Evolutionary conservation across 2,113 vertebrate species (phyloP).

Genomic region (Lampris megalopsis): DNA sequence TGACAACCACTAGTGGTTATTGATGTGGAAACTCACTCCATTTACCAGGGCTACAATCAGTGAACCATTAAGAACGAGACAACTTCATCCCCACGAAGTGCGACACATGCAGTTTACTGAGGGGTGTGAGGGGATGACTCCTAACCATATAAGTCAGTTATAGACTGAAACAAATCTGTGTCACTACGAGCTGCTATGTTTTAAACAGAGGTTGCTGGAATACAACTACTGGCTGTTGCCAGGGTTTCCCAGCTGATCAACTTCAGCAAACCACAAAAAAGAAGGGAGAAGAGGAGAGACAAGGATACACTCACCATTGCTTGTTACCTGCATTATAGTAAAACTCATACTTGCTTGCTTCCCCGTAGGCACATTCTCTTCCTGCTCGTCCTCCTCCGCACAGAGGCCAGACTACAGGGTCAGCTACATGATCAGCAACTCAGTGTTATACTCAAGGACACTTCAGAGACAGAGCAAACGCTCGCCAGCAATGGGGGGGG

Average conservation of each 20-base stretch:
- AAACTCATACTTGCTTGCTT: not conserved
- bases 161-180: not conserved
- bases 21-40: slow-evolving; percentile 26
- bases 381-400: too few relatives aligned
- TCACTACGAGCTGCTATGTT: not conserved
- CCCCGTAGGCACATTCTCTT: not conserved
- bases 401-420: too few relatives aligned
- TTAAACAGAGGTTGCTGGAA: not conserved
- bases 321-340: not conserved
- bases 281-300: not conserved
- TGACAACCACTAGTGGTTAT: slow-evolving; percentile 45
- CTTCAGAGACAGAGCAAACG: not conserved
- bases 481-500: too few relatives aligned
- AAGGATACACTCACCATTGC: not conserved
- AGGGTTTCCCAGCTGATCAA: not conserved
- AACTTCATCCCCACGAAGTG: slow-evolving; percentile 28
- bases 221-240: slow-evolving; percentile 5
- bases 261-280: not conserved
- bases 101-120: not conserved
- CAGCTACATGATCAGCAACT: too few relatives aligned
- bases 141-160: slow-evolving; percentile 17
- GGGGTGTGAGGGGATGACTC: slow-evolving; percentile 2
- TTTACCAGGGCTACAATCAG: slow-evolving; percentile 54
- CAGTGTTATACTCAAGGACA: not conserved
- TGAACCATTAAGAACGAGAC: slow-evolving; percentile 45